Evolutionary conservation across 2,797 vertebrate species (phyloP).

Genomic region (Cynodonichthys magdalenae): DNA sequence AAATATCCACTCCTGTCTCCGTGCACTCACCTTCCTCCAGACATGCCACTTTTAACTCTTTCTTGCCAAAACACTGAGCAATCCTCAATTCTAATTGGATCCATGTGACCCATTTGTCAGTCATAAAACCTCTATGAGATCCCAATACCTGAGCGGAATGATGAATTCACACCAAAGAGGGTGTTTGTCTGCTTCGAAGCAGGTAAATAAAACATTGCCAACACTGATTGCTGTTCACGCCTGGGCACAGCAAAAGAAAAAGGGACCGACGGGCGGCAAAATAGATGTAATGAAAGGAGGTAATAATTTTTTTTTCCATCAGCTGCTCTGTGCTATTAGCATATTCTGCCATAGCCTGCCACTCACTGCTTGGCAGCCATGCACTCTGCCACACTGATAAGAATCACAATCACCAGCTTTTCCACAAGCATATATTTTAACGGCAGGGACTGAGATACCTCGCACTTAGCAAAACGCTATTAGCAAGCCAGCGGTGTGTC

Average conservation of each 20-base stretch:
- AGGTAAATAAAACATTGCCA: slow-evolving; percentile 71
- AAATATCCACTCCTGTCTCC: slow-evolving; percentile 1
- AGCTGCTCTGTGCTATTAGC: slow-evolving; percentile 79
- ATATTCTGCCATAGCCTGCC: slow-evolving; percentile 79
- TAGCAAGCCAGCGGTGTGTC: slow-evolving; percentile 72
- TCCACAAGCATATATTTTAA: slow-evolving; percentile 76
- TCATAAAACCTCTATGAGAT: slow-evolving; percentile 33
- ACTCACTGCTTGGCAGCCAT: slow-evolving; percentile 70
- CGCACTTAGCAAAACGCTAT: slow-evolving; percentile 67
- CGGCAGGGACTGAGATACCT: slow-evolving; percentile 67
- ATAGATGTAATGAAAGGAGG: slow-evolving; percentile 81
- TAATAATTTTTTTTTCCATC: slow-evolving; percentile 80
- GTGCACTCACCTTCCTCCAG: slow-evolving; percentile 4
- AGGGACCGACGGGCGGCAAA: slow-evolving; percentile 54
- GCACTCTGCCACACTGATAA: slow-evolving; percentile 75
- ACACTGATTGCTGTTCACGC: slow-evolving; percentile 47
- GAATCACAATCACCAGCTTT: slow-evolving; percentile 82
- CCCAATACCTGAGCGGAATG: slow-evolving; percentile 22
- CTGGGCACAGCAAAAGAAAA: slow-evolving; percentile 43
- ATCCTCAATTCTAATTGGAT: slow-evolving; percentile 31
- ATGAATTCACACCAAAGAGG: slow-evolving; percentile 36
- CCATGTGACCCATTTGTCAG: slow-evolving; percentile 27
- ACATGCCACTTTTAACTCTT: slow-evolving; percentile 32
- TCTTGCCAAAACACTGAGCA: slow-evolving; percentile 2
- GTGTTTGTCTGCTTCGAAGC: slow-evolving; percentile 59